Evolutionary conservation across 92 coral and sea anemone genomes (phyloP).

Genomic region (Heteractis magnifica): DNA sequence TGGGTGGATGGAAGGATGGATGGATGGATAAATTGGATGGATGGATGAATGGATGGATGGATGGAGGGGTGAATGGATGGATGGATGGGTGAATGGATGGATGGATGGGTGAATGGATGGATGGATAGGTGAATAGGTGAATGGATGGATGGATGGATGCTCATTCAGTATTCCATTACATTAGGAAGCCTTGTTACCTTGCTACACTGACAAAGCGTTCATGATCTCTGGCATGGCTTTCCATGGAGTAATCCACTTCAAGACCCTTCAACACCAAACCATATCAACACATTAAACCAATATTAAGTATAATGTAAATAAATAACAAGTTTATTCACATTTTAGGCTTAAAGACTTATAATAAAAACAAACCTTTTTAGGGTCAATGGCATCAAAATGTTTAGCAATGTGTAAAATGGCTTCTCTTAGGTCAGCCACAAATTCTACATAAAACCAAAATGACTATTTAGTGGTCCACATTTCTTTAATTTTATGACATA

Average conservation of each 20-base stretch:
- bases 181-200: constrained; percentile 45
- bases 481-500: too few species aligned
- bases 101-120: background rate
- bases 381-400: constrained; percentile 95
- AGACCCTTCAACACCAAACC: constrained; percentile 63
- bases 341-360: background rate
- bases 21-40: background rate
- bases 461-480: background rate
- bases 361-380: constrained; percentile 71
- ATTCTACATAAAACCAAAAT: constrained; percentile 49
- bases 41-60: background rate
- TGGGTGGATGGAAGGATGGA: background rate
- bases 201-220: constrained; percentile 94
- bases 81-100: background rate
- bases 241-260: constrained; percentile 94
- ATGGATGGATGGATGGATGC: background rate
- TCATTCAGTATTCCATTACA: background rate
- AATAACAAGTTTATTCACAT: background rate
- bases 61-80: background rate
- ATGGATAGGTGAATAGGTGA: background rate
- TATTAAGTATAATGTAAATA: background rate
- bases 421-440: constrained; percentile 93
- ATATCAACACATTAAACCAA: background rate
- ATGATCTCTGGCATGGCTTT: constrained; percentile 87
- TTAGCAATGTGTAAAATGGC: constrained; percentile 91